phyloP scores from a whole-genome alignment of 2,888 invertebrate species.

The Nasonia oneida region DNA sequence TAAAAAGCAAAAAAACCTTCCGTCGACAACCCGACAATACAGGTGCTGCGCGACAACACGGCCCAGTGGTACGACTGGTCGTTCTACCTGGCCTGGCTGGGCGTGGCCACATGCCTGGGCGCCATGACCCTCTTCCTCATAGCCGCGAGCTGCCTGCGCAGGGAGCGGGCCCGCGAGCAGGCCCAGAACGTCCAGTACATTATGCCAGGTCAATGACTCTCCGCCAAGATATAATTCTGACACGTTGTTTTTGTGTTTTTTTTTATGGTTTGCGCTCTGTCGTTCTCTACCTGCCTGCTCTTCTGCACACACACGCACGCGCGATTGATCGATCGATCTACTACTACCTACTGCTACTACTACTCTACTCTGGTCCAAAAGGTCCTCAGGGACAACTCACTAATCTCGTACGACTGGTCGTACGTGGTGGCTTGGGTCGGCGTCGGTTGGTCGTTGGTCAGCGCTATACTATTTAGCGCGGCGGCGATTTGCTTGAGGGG shows the following conservation, averaged over 20 bases:
- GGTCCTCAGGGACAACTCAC: slow-evolving; percentile 92
- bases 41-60: slow-evolving; percentile 88
- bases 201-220: slow-evolving; percentile 87
- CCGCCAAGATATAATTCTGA: slow-evolving; percentile 63
- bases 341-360: slow-evolving; percentile 24
- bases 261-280: slow-evolving; percentile 17
- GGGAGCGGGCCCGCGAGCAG: slow-evolving; percentile 87
- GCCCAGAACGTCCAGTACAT: slow-evolving; percentile 92
- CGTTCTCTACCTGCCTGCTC: slow-evolving; percentile 4
- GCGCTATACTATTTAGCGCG: slow-evolving; percentile 95
- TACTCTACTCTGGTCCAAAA: slow-evolving; percentile 74
- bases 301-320: slow-evolving; percentile 4
- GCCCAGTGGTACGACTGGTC: slow-evolving; percentile 91
- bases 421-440: slow-evolving; percentile 98
- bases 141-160: slow-evolving; percentile 88
- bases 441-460: slow-evolving; percentile 93
- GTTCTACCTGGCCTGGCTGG: slow-evolving; percentile 91
- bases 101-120: slow-evolving; percentile 87
- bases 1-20: slow-evolving; percentile 1
- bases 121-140: slow-evolving; percentile 90
- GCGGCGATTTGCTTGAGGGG: slow-evolving; percentile 96
- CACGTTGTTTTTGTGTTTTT: slow-evolving; percentile 50
- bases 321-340: slow-evolving; percentile 11
- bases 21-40: slow-evolving; percentile 17
- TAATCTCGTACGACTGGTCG: slow-evolving; percentile 96